phyloP scores from a whole-genome alignment of 2,797 vertebrate genomes.

The Picus viridis region DNA sequence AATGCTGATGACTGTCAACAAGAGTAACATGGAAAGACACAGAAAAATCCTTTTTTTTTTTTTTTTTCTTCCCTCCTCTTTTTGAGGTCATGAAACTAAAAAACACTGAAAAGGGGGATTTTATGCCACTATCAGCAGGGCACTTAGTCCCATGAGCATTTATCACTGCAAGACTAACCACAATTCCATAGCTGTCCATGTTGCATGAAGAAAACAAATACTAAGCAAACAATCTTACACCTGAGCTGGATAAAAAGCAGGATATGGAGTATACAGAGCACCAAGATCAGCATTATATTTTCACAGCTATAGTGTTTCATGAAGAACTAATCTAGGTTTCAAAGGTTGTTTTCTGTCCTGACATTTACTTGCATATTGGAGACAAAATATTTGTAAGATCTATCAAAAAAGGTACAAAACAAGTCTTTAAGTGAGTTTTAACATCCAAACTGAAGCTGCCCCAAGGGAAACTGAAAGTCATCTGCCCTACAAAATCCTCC shows the following conservation, averaged over 20 bases:
- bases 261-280: neutral
- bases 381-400: neutral
- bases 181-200: neutral
- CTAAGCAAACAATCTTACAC: neutral
- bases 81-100: neutral
- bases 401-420: neutral
- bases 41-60: neutral
- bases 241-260: neutral
- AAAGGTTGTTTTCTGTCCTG: neutral
- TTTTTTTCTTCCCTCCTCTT: fast-evolving
- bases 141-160: neutral
- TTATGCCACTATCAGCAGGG: neutral
- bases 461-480: neutral
- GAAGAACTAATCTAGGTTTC: neutral
- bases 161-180: neutral
- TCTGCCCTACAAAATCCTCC: neutral
- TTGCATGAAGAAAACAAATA: neutral
- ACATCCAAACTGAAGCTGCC: neutral
- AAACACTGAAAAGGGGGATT: fast-evolving
- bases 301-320: neutral
- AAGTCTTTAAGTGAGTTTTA: neutral
- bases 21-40: neutral
- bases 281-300: neutral
- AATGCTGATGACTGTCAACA: neutral
- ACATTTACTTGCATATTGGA: neutral